A percentile compares a stretch with the other conserved stretches of the same genome.
These are phyloP conservation scores for Lamprotornis superbus DNA, from an alignment of 2,113 vertebrate species.

Conservation along the genomic window DNA sequence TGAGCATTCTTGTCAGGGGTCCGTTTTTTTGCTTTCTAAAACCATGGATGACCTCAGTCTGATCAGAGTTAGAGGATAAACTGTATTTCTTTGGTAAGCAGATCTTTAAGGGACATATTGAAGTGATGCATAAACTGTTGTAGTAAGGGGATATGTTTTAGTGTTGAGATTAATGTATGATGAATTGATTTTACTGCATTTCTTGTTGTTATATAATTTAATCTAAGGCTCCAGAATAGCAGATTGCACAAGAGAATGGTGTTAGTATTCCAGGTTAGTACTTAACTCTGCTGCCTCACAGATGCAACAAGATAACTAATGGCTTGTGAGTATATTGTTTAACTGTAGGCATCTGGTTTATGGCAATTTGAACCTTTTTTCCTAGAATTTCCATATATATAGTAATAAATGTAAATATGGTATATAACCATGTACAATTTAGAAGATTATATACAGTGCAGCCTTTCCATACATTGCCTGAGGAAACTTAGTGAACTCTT, in stretches of 20 bases:
- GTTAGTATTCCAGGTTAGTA: conserved; percentile 25
- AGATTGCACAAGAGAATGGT: neutral
- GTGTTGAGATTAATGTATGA: neutral
- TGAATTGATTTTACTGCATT: conserved; percentile 27
- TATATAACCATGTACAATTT: conserved; percentile 2
- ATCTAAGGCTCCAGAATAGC: neutral
- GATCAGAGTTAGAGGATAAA: neutral
- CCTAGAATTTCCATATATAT: neutral
- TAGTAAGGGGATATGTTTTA: neutral
- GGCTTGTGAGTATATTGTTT: neutral
- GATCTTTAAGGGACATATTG: neutral
- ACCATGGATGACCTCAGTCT: neutral
- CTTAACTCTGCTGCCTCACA: neutral
- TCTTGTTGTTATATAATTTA: neutral
- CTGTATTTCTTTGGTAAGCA: neutral
- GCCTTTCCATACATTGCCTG: conserved; percentile 29
- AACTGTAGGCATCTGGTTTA: neutral
- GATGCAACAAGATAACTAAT: neutral
- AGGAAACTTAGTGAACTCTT: conserved; percentile 20
- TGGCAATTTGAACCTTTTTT: conserved; percentile 10
- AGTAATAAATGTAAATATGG: conserved; percentile 62
- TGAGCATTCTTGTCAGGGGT: neutral
- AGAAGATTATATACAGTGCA: conserved; percentile 18
- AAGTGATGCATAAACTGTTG: neutral
- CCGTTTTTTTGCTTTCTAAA: neutral